Evolutionary conservation across 2,888 invertebrate genomes (phyloP).

Genomic region (Aleiodes alternator): DNA sequence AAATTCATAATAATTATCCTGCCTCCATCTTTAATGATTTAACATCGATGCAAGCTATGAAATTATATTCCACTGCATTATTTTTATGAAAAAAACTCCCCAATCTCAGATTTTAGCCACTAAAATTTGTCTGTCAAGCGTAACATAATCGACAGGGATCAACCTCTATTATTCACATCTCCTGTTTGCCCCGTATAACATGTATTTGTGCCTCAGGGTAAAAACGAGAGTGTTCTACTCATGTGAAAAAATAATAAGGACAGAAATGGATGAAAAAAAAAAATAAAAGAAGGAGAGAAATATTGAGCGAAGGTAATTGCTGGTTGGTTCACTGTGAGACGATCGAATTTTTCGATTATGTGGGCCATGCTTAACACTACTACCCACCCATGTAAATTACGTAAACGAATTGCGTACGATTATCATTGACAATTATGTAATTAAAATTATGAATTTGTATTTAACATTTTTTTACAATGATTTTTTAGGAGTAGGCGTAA

Average conservation of each 20-base stretch:
- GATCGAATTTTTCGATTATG: conserved; percentile 17
- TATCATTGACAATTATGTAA: conserved; percentile 9
- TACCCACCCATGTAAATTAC: conserved; percentile 7
- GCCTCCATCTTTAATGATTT: too few relatives aligned
- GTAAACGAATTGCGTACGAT: background rate
- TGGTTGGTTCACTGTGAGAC: background rate
- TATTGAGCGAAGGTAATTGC: conserved; percentile 28
- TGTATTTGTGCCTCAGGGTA: conserved; percentile 10
- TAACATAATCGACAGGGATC: conserved; percentile 19
- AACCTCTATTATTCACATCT: conserved; percentile 24
- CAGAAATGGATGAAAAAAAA: background rate
- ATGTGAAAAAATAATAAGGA: conserved; percentile 12
- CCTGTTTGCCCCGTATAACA: background rate
- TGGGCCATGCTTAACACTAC: conserved; percentile 17
- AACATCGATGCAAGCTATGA: background rate
- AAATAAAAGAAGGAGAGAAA: background rate
- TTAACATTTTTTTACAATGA: background rate
- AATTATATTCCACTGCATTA: background rate
- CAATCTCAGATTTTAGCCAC: background rate
- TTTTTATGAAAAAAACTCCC: too few relatives aligned
- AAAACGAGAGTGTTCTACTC: conserved; percentile 35
- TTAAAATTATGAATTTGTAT: background rate
- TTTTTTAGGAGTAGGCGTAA: background rate
- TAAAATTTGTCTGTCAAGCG: conserved; percentile 22
- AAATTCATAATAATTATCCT: too few relatives aligned